Evolutionary conservation across 2,888 invertebrate genomes (phyloP).

Genomic region (Onchidella celtica): DNA sequence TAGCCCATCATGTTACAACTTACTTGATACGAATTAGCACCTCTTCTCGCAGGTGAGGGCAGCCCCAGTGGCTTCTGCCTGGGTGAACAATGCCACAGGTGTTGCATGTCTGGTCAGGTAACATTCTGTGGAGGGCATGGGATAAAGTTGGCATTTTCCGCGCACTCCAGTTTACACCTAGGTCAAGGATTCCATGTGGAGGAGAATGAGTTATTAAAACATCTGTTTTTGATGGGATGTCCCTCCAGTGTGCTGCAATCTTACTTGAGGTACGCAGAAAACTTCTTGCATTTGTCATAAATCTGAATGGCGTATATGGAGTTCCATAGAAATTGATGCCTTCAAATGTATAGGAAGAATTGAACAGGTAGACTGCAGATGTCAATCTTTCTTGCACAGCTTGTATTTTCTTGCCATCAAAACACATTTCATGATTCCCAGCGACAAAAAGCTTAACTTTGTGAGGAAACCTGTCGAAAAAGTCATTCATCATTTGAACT

Average conservation of each 20-base stretch:
- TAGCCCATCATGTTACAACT: too few species aligned
- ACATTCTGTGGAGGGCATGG: conserved; percentile 3
- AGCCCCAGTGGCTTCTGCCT: conserved; percentile 64
- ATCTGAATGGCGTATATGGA: conserved; percentile 69
- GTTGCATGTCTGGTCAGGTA: conserved; percentile 24
- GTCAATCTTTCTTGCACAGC: conserved; percentile 62
- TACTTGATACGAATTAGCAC: conserved; percentile 66
- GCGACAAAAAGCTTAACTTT: conserved; percentile 74
- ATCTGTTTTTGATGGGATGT: conserved; percentile 70
- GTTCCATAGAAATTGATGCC: conserved; percentile 75
- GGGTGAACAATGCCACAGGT: conserved; percentile 55
- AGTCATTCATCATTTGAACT: conserved; percentile 55
- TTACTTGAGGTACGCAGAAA: conserved; percentile 60
- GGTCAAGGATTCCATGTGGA: conserved; percentile 69
- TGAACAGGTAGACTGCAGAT: conserved; percentile 72
- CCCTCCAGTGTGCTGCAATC: conserved; percentile 65
- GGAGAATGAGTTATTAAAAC: conserved; percentile 74
- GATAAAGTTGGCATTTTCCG: conserved; percentile 32
- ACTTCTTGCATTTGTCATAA: conserved; percentile 62
- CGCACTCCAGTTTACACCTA: conserved; percentile 55
- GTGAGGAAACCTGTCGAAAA: conserved; percentile 69
- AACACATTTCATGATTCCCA: conserved; percentile 74
- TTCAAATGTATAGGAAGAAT: conserved; percentile 62
- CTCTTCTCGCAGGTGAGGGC: conserved; percentile 57
- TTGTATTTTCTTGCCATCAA: conserved; percentile 55